phyloP scores from a whole-genome alignment of 2,888 invertebrate genomes.

The Perdita meconis region DNA sequence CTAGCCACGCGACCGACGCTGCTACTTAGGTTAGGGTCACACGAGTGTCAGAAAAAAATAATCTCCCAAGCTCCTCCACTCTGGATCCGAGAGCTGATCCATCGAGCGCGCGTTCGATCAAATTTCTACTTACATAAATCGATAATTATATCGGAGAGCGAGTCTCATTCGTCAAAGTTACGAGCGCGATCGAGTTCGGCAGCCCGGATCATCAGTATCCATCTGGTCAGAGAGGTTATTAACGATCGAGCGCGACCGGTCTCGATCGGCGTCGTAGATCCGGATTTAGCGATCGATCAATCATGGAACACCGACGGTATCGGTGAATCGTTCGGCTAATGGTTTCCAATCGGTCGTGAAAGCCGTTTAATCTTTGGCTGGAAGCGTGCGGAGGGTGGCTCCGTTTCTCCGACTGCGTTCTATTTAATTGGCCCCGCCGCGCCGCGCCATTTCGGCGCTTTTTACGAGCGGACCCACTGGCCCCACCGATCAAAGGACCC shows the following conservation, averaged over 20 bases:
- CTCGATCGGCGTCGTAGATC: conserved; percentile 18
- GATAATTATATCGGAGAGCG: conserved; percentile 2
- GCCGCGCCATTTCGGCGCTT: conserved; percentile 36
- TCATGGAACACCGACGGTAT: conserved; percentile 54
- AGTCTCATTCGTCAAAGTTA: neutral
- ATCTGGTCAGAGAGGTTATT: conserved; percentile 36
- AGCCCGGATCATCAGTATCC: conserved; percentile 50
- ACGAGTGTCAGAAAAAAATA: no score
- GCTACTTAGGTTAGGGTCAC: no score
- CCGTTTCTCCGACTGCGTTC: conserved; percentile 1
- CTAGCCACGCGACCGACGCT: conserved; percentile 21
- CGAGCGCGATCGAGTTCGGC: conserved; percentile 31
- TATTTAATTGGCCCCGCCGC: conserved; percentile 54
- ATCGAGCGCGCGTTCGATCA: no score
- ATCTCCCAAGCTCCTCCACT: no score
- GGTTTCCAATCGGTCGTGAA: conserved; percentile 30
- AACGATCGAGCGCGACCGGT: conserved; percentile 10
- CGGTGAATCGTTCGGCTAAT: conserved; percentile 37
- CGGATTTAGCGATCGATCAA: conserved; percentile 62
- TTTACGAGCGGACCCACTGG: conserved; percentile 37
- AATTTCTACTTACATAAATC: neutral
- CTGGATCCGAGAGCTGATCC: no score
- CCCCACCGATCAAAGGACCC: conserved; percentile 46
- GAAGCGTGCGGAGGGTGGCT: conserved; percentile 14
- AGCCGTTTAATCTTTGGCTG: conserved; percentile 48